These are phyloP conservation scores for Lepidocolaptes lacrymiger DNA, from an alignment of 2,797 vertebrate species.

Conservation along the genomic window DNA sequence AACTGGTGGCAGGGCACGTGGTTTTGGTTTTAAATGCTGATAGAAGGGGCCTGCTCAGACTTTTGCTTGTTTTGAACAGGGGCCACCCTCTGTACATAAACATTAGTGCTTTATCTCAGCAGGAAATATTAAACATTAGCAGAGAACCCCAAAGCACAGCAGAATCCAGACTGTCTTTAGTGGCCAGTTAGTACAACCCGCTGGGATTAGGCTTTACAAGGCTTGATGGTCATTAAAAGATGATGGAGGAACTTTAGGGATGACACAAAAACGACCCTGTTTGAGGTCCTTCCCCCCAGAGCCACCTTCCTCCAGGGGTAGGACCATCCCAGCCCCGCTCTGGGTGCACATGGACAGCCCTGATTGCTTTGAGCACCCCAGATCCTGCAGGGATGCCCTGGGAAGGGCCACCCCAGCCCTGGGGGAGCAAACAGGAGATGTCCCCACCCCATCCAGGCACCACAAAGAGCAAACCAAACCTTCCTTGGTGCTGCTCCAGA, in stretches of 20 bases:
- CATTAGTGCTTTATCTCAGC: background rate
- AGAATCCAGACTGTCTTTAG: background rate
- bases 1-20: accelerated
- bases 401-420: background rate
- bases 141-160: background rate
- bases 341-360: background rate
- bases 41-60: background rate
- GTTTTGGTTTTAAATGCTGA: background rate
- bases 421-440: accelerated
- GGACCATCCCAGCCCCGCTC: background rate
- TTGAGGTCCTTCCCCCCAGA: background rate
- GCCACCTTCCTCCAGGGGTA: accelerated
- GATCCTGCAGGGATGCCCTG: background rate
- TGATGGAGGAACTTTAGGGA: background rate
- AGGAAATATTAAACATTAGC: background rate
- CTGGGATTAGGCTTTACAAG: background rate
- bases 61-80: background rate
- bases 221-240: background rate
- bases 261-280: slow-evolving; percentile 27
- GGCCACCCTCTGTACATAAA: background rate
- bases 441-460: background rate
- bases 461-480: background rate
- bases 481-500: background rate
- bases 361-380: background rate
- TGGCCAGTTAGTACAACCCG: background rate